Conservation (phyloP, 92 coral and sea anemone genomes). For the Nematostella vectensis region DNA sequence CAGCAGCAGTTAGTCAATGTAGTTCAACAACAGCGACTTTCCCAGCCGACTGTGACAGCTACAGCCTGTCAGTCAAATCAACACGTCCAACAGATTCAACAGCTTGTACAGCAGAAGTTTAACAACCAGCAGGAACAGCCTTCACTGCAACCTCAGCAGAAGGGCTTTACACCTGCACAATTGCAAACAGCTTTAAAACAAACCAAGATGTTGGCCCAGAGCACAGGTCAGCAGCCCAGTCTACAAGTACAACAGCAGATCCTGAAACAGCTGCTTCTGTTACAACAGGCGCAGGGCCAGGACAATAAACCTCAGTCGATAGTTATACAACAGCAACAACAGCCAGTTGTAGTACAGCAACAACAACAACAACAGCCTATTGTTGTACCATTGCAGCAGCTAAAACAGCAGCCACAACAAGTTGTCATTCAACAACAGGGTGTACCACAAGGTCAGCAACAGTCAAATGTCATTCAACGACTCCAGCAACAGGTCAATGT, state of each 20-base stretch:
- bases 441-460: slow-evolving; percentile 19
- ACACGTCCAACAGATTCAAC: slow-evolving; percentile 70
- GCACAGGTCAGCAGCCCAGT: slow-evolving; percentile 53
- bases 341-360: no score
- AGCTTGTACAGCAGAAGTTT: slow-evolving; percentile 64
- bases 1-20: slow-evolving; percentile 18
- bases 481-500: slow-evolving; percentile 47
- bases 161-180: slow-evolving; percentile 38
- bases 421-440: background rate
- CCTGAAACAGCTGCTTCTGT: slow-evolving; percentile 57
- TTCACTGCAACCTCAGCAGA: slow-evolving; percentile 24
- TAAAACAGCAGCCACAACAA: slow-evolving; percentile 17
- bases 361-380: no score
- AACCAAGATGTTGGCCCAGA: slow-evolving; percentile 29
- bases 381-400: no score
- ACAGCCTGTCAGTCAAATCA: slow-evolving; percentile 13
- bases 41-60: background rate
- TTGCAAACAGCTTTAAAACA: slow-evolving; percentile 46
- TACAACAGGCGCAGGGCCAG: no score
- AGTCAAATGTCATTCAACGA: slow-evolving; percentile 39
- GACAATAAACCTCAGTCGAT: slow-evolving; percentile 49
- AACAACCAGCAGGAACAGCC: slow-evolving; percentile 23
- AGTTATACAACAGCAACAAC: slow-evolving; percentile 35
- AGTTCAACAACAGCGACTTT: slow-evolving; percentile 7
- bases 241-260: slow-evolving; percentile 62